phyloP scores from a whole-genome alignment of 2,888 invertebrate genomes.

The Ametastegia equiseti region DNA sequence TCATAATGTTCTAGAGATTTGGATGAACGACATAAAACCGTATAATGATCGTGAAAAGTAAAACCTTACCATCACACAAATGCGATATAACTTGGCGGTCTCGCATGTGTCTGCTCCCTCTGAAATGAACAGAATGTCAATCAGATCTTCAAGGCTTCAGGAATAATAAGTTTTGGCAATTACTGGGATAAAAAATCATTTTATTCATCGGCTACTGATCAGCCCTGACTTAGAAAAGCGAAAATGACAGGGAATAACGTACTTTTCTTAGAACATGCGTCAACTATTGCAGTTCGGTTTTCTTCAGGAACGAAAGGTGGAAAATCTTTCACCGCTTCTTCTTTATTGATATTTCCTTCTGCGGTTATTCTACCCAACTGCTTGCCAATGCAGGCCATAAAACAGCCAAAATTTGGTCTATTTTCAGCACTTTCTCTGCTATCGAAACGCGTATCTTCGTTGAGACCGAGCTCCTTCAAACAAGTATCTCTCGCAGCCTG shows the following conservation, averaged over 20 bases:
- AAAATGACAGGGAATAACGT: background rate
- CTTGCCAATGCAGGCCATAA: conserved; percentile 8
- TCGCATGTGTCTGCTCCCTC: conserved; percentile 25
- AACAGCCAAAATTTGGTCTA: background rate
- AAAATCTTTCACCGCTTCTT: background rate
- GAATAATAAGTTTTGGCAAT: background rate
- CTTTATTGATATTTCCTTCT: conserved; percentile 8
- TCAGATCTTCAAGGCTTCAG: background rate
- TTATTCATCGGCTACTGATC: background rate
- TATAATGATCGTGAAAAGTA: background rate
- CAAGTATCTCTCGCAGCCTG: background rate
- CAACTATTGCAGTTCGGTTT: background rate
- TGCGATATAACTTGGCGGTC: background rate
- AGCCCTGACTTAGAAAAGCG: background rate
- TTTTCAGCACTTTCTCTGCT: background rate
- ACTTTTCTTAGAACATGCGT: conserved; percentile 27
- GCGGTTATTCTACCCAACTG: background rate
- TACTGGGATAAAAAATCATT: background rate
- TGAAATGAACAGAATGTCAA: background rate
- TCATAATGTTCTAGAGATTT: background rate
- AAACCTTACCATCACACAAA: background rate
- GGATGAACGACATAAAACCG: background rate
- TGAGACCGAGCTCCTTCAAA: background rate
- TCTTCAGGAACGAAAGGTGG: conserved; percentile 4
- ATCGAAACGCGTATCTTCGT: background rate